phyloP scores from a whole-genome alignment of 2,888 invertebrate species.

The Rhogogaster chlorosoma region DNA sequence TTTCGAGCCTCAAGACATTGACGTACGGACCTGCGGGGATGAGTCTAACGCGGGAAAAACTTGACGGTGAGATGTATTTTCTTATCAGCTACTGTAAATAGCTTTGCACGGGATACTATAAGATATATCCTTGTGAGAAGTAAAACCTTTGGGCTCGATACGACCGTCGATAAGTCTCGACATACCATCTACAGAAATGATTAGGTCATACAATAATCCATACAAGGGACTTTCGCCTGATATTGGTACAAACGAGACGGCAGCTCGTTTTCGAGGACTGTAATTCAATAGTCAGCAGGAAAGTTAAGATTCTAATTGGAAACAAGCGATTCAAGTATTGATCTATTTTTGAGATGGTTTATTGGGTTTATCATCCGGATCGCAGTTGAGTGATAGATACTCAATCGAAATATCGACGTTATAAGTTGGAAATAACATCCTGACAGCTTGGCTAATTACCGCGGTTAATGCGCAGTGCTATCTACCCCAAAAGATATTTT shows the following conservation, averaged over 20 bases:
- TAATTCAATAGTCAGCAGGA: not conserved
- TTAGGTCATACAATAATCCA: not conserved
- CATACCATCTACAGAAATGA: not conserved
- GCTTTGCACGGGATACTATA: not conserved
- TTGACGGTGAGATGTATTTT: conserved; percentile 33
- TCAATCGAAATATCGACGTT: not conserved
- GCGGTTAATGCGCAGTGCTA: not conserved
- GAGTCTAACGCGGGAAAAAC: not conserved
- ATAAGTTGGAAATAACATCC: not conserved
- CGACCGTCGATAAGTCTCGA: conserved; percentile 15
- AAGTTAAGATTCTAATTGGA: not conserved
- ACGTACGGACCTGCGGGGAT: not conserved
- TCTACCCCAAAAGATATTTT: conserved; percentile 36
- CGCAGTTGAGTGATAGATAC: not conserved
- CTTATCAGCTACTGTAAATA: not conserved
- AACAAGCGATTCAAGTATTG: not conserved
- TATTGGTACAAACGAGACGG: not conserved
- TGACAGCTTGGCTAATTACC: not conserved
- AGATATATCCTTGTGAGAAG: not conserved
- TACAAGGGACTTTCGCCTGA: not conserved
- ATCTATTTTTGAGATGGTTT: not conserved
- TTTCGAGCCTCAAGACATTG: not conserved
- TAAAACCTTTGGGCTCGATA: not conserved
- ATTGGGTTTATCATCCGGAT: not conserved
- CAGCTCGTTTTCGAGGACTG: not conserved